Conservation (phyloP, 1,140 invertebrate genomes). For the Neodiprion lecontei region DNA sequence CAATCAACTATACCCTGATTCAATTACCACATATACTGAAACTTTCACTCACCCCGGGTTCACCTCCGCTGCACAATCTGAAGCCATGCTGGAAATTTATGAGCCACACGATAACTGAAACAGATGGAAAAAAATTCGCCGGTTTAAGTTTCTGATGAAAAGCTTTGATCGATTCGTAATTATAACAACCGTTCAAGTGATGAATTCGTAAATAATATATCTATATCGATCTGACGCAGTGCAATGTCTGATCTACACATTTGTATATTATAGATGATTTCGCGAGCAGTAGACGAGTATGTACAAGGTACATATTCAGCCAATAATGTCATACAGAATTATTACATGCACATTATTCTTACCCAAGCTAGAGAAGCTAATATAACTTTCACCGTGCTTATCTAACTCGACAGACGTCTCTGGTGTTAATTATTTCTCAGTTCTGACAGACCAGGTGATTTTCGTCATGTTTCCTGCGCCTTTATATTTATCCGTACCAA, state of each 20-base stretch:
- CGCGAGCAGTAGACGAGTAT: too few species aligned
- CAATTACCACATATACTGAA: conserved; percentile 8
- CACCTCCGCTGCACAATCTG: conserved; percentile 60
- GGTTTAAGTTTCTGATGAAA: background rate
- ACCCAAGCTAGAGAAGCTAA: conserved; percentile 5
- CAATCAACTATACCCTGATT: background rate
- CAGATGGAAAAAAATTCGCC: conserved; percentile 28
- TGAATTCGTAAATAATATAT: too few species aligned
- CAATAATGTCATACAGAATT: background rate
- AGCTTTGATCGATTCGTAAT: too few species aligned
- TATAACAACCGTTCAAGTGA: too few species aligned
- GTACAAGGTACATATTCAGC: too few species aligned
- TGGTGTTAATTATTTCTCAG: conserved; percentile 33
- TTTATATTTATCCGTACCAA: conserved; percentile 15
- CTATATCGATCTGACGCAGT: too few species aligned
- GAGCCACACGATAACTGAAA: conserved; percentile 57
- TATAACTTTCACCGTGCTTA: conserved; percentile 34
- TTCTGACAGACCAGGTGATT: conserved; percentile 30
- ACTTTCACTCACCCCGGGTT: conserved; percentile 57
- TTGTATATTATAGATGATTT: too few species aligned
- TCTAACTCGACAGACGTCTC: conserved; percentile 28
- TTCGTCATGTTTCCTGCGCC: conserved; percentile 13
- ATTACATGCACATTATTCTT: background rate
- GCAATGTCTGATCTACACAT: too few species aligned
- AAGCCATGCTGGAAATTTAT: conserved; percentile 56